Base-by-base conservation (phyloP, 2,113 vertebrate genomes). In the Vimba vimba region DNA sequence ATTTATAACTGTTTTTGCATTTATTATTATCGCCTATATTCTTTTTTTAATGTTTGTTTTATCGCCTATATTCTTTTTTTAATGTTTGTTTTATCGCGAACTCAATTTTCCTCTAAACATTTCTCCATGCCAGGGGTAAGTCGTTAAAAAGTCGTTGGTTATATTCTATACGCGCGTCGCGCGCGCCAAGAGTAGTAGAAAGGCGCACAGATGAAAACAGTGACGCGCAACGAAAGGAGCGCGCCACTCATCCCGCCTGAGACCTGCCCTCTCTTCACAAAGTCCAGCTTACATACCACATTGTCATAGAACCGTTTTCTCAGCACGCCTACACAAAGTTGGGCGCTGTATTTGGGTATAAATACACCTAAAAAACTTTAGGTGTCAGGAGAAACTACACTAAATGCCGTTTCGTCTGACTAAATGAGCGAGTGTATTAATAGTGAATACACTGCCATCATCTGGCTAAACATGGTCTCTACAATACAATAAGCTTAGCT, bases 231-330 rank as follows among this genome's bases (percentile, higher is more conserved):
- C 19, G 13, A 25, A 6, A 83, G 27, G n/a, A 47, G 74, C 87
- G 85, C 89, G 89, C 89, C 89, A 86, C 68, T 62, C 55, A 0
- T 83, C 89, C 83, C 89, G 89, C 89, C 71, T 27, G 3, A 66
- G 23, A 62, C 68, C 52, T 57, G 45, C 12, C 33, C 23, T 6
- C n/a, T 77, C n/a, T 23, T 33, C 10, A 27, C n/a, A 59, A 36
- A 39, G 19, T 27, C 9, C 33, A 64, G 45, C 6, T 69, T 36
- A 66, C 36, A 15, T 7, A 7, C 33, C 43, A 50, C 25, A 47
- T 6, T 66, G 60, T 23, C 15, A 12, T 66, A 11, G 12, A 81
- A 4, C 39, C 15, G 3, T 66, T 64, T 1, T 13, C 55, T 15
- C 11, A 13, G 55, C 27, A 57, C 12, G 52, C 30, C 27, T 1